Evolutionary conservation across 2,888 invertebrate species (phyloP).

Genomic region (Gonocerus acuteangulatus): DNA sequence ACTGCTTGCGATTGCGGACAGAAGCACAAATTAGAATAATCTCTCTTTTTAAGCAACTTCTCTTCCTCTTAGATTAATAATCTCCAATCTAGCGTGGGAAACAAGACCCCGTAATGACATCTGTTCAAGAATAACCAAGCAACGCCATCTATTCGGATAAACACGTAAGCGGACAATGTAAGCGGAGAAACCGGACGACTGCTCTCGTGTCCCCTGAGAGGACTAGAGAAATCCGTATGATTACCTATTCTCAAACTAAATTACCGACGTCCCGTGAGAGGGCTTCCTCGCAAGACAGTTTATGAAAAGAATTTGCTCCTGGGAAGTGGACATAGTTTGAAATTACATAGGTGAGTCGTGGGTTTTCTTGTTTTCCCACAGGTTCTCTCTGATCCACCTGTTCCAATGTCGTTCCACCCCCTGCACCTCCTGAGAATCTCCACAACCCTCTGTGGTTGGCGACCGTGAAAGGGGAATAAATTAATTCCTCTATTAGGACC

Average conservation of each 20-base stretch:
- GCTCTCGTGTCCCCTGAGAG: conserved; percentile 1
- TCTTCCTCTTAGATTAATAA: no score
- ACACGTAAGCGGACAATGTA: no score
- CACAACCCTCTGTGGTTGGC: background rate
- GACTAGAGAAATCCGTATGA: conserved; percentile 4
- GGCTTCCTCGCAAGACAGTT: background rate
- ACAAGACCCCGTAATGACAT: no score
- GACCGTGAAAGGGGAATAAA: conserved; percentile 6
- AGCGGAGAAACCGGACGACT: background rate
- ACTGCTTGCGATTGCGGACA: no score
- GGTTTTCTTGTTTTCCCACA: conserved; percentile 7
- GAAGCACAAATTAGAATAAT: no score
- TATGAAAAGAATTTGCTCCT: conserved; percentile 11
- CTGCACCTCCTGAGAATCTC: conserved; percentile 19
- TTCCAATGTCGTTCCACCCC: background rate
- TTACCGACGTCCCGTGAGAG: conserved; percentile 11
- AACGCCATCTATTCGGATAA: no score
- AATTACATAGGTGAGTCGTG: no score
- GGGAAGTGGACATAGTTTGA: conserved; percentile 1
- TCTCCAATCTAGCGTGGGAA: no score
- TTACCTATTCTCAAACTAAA: conserved; percentile 10
- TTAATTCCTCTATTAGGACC: no score
- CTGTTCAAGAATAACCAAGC: no score
- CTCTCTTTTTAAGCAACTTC: no score
- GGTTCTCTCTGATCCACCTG: background rate